These are phyloP conservation scores for Neoniphon sammara DNA, from an alignment of 2,797 vertebrate species.

Conservation along the genomic window DNA sequence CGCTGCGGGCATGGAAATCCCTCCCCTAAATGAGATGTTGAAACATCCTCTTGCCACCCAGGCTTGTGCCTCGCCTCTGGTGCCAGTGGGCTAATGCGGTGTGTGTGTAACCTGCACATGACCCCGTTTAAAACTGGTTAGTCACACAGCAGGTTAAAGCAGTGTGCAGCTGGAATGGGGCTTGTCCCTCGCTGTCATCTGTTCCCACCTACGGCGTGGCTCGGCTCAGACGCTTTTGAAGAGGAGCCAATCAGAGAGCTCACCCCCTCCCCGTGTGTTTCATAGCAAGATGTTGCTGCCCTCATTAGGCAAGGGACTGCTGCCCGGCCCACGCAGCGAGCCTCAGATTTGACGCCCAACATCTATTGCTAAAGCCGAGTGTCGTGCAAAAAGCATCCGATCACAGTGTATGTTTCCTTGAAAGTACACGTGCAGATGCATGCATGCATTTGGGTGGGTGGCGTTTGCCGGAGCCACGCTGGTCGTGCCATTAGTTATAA, in stretches of 20 bases:
- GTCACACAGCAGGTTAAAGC: conserved; percentile 6
- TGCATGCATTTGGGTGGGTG: conserved; percentile 22
- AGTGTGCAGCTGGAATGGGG: conserved; percentile 24
- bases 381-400: background rate
- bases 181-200: conserved; percentile 24
- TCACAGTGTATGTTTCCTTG: background rate
- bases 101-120: conserved; percentile 8
- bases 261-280: background rate
- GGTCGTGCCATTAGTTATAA: conserved; percentile 12
- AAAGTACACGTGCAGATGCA: background rate
- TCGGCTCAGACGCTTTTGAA: conserved; percentile 22
- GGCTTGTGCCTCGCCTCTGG: conserved; percentile 29
- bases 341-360: background rate
- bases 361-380: background rate
- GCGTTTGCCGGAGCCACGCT: background rate
- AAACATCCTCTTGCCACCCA: conserved; percentile 29
- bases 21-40: conserved; percentile 5
- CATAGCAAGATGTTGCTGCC: conserved; percentile 27
- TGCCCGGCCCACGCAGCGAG: conserved; percentile 16
- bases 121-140: background rate
- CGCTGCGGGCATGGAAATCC: conserved; percentile 30
- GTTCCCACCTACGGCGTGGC: background rate
- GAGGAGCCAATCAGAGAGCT: conserved; percentile 8
- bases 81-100: conserved; percentile 4
- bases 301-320: conserved; percentile 33